Evolutionary conservation across 2,888 invertebrate genomes (phyloP).

Genomic region (Molanna angustata): DNA sequence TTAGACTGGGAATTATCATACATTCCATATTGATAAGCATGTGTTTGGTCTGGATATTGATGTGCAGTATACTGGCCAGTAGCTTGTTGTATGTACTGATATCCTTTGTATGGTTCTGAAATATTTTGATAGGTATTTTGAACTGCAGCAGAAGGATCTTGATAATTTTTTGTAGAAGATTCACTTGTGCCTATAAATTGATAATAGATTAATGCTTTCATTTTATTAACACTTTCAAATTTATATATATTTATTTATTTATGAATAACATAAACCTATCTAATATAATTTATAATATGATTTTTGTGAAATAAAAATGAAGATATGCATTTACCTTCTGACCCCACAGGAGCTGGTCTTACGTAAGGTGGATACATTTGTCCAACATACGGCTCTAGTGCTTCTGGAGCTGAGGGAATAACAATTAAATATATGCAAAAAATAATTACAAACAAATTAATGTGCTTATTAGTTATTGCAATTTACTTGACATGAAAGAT

Average conservation of each 20-base stretch:
- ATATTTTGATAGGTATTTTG: slow-evolving; percentile 10
- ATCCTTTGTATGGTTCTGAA: slow-evolving; percentile 22
- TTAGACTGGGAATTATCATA: slow-evolving; percentile 13
- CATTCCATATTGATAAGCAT: slow-evolving; percentile 10
- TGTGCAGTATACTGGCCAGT: slow-evolving; percentile 22
- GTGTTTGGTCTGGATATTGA: slow-evolving; percentile 19
- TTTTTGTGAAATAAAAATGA: no score
- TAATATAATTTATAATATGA: not conserved
- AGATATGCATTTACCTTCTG: slow-evolving; percentile 60
- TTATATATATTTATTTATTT: not conserved
- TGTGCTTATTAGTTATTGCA: not conserved
- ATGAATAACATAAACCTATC: not conserved
- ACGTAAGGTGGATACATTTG: slow-evolving; percentile 60
- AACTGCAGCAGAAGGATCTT: slow-evolving; percentile 15
- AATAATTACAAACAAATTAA: not conserved
- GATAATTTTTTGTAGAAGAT: slow-evolving; percentile 13
- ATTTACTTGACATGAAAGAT: not conserved
- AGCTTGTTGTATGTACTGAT: slow-evolving; percentile 20
- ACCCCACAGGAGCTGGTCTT: slow-evolving; percentile 70
- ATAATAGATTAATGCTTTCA: not conserved
- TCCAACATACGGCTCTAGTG: slow-evolving; percentile 47
- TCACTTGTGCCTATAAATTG: slow-evolving; percentile 28
- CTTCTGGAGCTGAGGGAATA: slow-evolving; percentile 36
- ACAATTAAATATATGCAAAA: not conserved
- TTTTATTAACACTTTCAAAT: slow-evolving; percentile 1